phyloP scores from a whole-genome alignment of 2,113 vertebrate genomes.

The Dicaeum eximium region DNA sequence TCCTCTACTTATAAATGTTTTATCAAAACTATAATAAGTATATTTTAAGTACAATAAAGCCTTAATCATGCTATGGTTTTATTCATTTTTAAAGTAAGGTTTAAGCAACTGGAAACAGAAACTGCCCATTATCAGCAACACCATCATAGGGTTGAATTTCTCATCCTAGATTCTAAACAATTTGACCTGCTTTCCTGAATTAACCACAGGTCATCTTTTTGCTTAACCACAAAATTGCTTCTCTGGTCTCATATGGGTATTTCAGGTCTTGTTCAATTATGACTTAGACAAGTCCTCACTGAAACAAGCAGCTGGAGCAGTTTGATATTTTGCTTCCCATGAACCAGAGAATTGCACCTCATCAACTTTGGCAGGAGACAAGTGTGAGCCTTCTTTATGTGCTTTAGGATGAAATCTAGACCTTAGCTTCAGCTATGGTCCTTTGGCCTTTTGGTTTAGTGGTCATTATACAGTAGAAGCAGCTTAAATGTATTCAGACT shows the following conservation, averaged over 20 bases:
- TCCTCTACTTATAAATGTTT: background rate
- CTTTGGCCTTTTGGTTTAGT: background rate
- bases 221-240: background rate
- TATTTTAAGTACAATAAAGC: background rate
- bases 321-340: background rate
- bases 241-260: background rate
- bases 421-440: background rate
- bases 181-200: background rate
- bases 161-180: background rate
- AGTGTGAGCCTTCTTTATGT: background rate
- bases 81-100: background rate
- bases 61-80: background rate
- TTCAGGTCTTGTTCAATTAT: slow-evolving; percentile 8
- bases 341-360: background rate
- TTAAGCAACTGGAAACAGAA: background rate
- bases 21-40: background rate
- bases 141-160: background rate
- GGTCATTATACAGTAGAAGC: background rate
- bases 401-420: background rate
- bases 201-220: slow-evolving; percentile 1
- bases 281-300: background rate
- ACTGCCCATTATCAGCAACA: background rate
- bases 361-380: background rate
- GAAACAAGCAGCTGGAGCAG: background rate
- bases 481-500: background rate